Percentiles rank a stretch among this genome's conserved stretches.
phyloP scores from a whole-genome alignment of 2,797 vertebrate species.

The Amblyraja radiata region DNA sequence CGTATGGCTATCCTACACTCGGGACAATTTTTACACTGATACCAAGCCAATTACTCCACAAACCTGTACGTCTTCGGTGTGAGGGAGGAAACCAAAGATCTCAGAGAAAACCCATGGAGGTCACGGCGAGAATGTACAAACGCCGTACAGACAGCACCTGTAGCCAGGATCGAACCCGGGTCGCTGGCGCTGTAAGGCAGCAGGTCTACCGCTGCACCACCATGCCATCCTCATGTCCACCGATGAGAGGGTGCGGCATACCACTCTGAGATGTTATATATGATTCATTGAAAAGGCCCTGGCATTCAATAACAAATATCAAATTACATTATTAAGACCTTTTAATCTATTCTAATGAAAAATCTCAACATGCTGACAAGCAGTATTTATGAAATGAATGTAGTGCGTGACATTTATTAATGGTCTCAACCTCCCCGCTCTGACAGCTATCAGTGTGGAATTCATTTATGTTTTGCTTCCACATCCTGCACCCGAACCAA shows the following conservation, averaged over 20 bases:
- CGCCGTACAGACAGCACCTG: no score
- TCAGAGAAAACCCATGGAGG: no score
- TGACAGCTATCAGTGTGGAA: constrained; percentile 9
- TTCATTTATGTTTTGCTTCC: neutral
- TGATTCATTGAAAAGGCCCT: neutral
- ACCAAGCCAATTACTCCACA: no score
- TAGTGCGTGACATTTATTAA: constrained; percentile 5
- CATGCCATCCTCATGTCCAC: neutral
- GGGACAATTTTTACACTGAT: no score
- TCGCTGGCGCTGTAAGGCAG: no score
- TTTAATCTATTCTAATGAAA: constrained; percentile 31
- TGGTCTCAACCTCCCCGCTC: neutral
- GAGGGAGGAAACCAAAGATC: no score
- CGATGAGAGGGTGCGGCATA: neutral
- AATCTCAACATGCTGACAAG: neutral
- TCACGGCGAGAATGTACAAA: no score
- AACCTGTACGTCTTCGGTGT: no score
- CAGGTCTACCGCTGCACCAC: no score
- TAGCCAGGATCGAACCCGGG: no score
- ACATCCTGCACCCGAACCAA: neutral
- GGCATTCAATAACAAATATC: neutral
- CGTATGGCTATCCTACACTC: no score
- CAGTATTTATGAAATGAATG: constrained; percentile 8
- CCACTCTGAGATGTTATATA: constrained; percentile 2
- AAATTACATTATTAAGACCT: constrained; percentile 22